Percentiles rank a stretch among this genome's conserved stretches.
phyloP scores from a whole-genome alignment of 2,888 invertebrate genomes.

The Macrosoma leucophasiata region DNA sequence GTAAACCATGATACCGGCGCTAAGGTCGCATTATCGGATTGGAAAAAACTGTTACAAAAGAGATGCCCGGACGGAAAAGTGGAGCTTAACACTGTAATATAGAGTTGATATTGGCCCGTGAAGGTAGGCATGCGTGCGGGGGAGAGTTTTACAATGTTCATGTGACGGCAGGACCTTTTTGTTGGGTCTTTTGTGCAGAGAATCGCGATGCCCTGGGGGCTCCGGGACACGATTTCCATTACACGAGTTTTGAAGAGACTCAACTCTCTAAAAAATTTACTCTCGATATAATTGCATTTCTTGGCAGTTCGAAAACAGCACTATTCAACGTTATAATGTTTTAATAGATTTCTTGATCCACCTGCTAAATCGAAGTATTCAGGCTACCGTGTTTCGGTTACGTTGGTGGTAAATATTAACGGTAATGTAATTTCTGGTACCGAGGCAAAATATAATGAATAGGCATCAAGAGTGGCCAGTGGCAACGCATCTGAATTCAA shows the following conservation, averaged over 20 bases:
- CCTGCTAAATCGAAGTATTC: no score
- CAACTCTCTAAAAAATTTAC: slow-evolving; percentile 51
- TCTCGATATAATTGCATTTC: slow-evolving; percentile 39
- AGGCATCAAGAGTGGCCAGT: no score
- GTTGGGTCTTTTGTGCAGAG: slow-evolving; percentile 69
- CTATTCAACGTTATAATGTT: no score
- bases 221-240: slow-evolving; percentile 68
- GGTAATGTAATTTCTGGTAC: no score
- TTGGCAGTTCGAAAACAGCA: no score
- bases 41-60: slow-evolving; percentile 70
- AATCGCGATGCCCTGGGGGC: slow-evolving; percentile 66
- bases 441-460: no score
- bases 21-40: slow-evolving; percentile 75
- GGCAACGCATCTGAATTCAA: no score
- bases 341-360: no score
- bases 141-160: slow-evolving; percentile 72
- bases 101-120: slow-evolving; percentile 48
- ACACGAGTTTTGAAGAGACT: slow-evolving; percentile 58
- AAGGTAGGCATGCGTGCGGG: slow-evolving; percentile 45
- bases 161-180: slow-evolving; percentile 72
- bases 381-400: no score
- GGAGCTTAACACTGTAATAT: slow-evolving; percentile 33
- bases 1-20: slow-evolving; percentile 74
- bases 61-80: slow-evolving; percentile 37
- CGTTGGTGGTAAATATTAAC: no score